Conservation (phyloP, 2,797 vertebrate species). For the Pampus argenteus region DNA sequence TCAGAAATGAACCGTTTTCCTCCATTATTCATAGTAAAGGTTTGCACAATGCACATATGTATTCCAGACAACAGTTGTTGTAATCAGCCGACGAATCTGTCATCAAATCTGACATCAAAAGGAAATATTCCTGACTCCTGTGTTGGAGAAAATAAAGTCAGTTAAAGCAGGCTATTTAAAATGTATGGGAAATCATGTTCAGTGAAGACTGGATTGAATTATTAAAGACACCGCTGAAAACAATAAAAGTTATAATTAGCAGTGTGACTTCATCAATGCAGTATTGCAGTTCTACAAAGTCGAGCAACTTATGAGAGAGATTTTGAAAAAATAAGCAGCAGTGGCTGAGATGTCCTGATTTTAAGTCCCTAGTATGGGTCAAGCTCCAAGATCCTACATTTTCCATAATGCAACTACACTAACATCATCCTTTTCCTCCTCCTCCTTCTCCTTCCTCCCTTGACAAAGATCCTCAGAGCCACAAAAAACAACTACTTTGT, state of each 20-base stretch:
- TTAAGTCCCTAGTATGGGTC: not conserved
- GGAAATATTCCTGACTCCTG: slow-evolving; percentile 52
- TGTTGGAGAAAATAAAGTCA: slow-evolving; percentile 36
- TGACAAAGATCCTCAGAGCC: not conserved
- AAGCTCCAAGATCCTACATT: not conserved
- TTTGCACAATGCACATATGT: slow-evolving; percentile 29
- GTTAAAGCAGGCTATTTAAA: slow-evolving; percentile 15
- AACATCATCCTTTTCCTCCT: not conserved
- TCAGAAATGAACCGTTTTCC: slow-evolving; percentile 53
- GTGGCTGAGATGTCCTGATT: too few relatives aligned
- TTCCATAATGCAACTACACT: not conserved
- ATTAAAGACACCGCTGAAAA: slow-evolving; percentile 1
- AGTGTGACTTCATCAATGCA: not conserved
- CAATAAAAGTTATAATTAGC: not conserved
- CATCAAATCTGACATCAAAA: slow-evolving; percentile 46
- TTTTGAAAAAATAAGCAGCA: not conserved
- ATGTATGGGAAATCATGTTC: not conserved
- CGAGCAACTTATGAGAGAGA: not conserved
- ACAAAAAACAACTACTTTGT: not conserved
- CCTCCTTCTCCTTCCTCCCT: too few relatives aligned
- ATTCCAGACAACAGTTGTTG: slow-evolving; percentile 58
- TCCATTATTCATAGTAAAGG: slow-evolving; percentile 78
- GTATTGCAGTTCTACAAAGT: not conserved
- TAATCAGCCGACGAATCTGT: slow-evolving; percentile 13
- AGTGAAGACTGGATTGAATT: not conserved